Conservation (phyloP, 2,113 vertebrate species). For the Indicator indicator region DNA sequence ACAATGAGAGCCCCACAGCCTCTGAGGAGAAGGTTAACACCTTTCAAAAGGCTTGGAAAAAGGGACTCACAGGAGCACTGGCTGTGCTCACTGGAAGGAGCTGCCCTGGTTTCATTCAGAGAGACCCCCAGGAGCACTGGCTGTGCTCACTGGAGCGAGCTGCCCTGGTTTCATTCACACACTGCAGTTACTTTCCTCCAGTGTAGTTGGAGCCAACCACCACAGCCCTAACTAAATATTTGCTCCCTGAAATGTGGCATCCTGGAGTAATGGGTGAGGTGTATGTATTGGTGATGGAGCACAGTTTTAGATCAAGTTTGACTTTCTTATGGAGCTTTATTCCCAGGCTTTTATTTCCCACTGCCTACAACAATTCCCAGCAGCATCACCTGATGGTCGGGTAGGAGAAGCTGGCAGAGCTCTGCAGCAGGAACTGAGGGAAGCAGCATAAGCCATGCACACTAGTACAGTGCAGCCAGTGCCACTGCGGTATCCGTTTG, state of each 20-base stretch:
- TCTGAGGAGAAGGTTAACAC: accelerated
- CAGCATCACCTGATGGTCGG: neutral
- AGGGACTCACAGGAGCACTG: neutral
- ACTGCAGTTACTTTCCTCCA: neutral
- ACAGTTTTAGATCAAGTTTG: neutral
- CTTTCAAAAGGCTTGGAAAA: neutral
- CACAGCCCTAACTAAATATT: neutral
- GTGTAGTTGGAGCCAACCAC: neutral
- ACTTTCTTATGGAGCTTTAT: neutral
- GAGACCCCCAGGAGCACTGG: neutral
- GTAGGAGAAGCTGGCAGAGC: neutral
- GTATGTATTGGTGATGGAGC: neutral
- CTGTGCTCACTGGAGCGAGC: neutral
- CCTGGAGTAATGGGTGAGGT: neutral
- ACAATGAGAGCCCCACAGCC: neutral
- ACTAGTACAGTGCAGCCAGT: neutral
- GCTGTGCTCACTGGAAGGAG: neutral
- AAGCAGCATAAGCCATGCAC: neutral
- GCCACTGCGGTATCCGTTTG: neutral
- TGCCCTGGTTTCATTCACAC: neutral
- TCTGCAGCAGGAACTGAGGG: neutral
- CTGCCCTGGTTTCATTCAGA: neutral
- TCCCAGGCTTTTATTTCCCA: neutral
- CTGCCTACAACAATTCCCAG: neutral
- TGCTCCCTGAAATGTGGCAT: neutral